Evolutionary conservation across 2,888 invertebrate genomes (phyloP).

Genomic region (Aleiodes testaceus): DNA sequence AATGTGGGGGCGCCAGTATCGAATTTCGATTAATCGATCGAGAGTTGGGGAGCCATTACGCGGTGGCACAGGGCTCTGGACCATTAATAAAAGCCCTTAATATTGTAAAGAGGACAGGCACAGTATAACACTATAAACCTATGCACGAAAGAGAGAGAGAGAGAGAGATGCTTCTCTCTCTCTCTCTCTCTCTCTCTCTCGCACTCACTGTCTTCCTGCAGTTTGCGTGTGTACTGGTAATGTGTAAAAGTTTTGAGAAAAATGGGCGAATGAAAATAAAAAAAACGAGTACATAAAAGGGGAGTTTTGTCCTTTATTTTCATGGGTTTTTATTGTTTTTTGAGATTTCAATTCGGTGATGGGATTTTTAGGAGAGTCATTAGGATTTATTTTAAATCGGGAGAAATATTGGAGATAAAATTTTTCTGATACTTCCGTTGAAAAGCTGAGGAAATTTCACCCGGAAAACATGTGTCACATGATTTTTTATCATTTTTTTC

Average conservation of each 20-base stretch:
- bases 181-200: slow-evolving; percentile 38
- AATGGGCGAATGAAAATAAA: not conserved
- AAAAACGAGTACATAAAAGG: not conserved
- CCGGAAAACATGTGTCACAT: too few relatives aligned
- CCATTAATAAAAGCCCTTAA: slow-evolving; percentile 71
- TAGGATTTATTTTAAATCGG: too few relatives aligned
- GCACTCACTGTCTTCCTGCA: slow-evolving; percentile 23
- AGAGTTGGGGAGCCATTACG: slow-evolving; percentile 58
- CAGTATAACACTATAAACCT: slow-evolving; percentile 24
- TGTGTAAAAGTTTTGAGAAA: not conserved
- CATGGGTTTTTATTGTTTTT: not conserved
- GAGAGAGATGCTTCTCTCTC: slow-evolving; percentile 31
- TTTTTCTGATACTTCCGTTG: too few relatives aligned
- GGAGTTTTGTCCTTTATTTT: not conserved
- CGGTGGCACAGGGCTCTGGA: slow-evolving; percentile 54
- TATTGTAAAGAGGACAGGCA: slow-evolving; percentile 66
- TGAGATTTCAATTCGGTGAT: slow-evolving; percentile 19
- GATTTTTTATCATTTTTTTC: too few relatives aligned
- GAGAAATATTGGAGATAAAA: too few relatives aligned
- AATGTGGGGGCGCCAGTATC: slow-evolving; percentile 56
- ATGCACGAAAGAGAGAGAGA: too few relatives aligned
- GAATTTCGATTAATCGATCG: slow-evolving; percentile 73
- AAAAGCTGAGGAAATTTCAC: too few relatives aligned
- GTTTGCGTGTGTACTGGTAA: slow-evolving; percentile 27
- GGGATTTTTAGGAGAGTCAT: slow-evolving; percentile 13